These are phyloP conservation scores for Acanthosepion pharaonis DNA, from an alignment of 2,888 invertebrate species.

Conservation along the genomic window DNA sequence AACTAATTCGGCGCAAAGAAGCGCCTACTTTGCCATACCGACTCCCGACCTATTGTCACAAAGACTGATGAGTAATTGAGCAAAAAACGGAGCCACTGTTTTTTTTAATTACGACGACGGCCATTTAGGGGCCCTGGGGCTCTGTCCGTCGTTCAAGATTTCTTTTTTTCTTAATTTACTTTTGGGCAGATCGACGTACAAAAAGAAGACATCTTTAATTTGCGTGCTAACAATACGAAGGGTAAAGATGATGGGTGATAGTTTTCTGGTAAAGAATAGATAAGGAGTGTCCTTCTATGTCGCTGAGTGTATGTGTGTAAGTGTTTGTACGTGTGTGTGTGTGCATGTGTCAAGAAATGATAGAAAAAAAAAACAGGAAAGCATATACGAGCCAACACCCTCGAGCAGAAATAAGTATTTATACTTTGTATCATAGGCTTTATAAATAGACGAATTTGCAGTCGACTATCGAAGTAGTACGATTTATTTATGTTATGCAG, in stretches of 20 bases:
- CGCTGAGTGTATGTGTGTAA: too few species aligned
- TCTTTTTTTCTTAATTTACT: not conserved
- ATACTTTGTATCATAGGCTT: too few species aligned
- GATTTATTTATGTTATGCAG: too few species aligned
- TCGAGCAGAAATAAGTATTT: too few species aligned
- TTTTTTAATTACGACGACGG: not conserved
- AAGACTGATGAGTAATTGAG: not conserved
- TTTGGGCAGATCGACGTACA: not conserved
- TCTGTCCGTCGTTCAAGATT: conserved; percentile 3
- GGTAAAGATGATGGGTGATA: not conserved
- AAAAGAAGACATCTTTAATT: not conserved
- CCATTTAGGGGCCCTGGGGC: not conserved
- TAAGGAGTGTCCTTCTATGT: not conserved
- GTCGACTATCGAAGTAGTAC: too few species aligned
- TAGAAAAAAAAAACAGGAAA: too few species aligned
- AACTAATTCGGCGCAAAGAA: not conserved
- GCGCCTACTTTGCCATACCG: not conserved
- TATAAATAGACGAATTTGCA: too few species aligned
- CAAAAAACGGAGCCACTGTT: not conserved
- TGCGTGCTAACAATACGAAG: not conserved
- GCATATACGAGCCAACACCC: too few species aligned
- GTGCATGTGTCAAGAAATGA: too few species aligned
- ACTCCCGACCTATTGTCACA: not conserved
- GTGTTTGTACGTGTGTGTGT: too few species aligned
- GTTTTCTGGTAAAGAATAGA: not conserved